phyloP scores from a whole-genome alignment of 2,888 invertebrate species.

The Polydrusus cervinus region DNA sequence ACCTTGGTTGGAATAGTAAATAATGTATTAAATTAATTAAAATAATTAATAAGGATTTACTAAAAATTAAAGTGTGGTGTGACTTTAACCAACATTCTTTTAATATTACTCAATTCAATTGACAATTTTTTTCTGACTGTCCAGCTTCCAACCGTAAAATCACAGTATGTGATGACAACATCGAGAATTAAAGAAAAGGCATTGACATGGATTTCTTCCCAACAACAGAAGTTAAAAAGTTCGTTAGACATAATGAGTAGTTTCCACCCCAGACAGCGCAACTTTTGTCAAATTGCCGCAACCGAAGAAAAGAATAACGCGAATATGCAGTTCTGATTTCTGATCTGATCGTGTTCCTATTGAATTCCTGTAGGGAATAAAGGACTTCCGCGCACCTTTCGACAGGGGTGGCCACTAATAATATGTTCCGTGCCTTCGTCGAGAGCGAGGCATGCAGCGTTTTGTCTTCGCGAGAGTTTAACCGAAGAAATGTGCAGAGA shows the following conservation, averaged over 20 bases:
- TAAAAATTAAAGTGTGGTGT: too few relatives aligned
- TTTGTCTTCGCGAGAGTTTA: conserved; percentile 63
- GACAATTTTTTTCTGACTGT: too few relatives aligned
- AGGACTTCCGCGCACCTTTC: conserved; percentile 71
- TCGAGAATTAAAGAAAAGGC: conserved; percentile 15
- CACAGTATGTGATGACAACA: conserved; percentile 6
- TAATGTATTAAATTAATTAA: too few relatives aligned
- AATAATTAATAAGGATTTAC: too few relatives aligned
- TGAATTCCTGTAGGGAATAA: conserved; percentile 67
- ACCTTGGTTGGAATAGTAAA: too few relatives aligned
- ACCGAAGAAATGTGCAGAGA: conserved; percentile 49
- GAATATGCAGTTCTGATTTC: conserved; percentile 55
- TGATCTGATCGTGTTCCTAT: conserved; percentile 70
- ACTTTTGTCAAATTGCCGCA: conserved; percentile 55
- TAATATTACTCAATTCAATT: too few relatives aligned
- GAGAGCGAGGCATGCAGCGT: conserved; percentile 66
- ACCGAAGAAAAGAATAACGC: conserved; percentile 55
- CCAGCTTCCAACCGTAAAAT: too few relatives aligned
- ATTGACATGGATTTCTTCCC: conserved; percentile 28
- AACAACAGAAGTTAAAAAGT: conserved; percentile 60
- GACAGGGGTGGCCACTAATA: conserved; percentile 69
- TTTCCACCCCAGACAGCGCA: conserved; percentile 60
- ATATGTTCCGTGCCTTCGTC: conserved; percentile 67
- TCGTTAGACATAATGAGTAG: conserved; percentile 66
- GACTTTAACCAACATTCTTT: too few relatives aligned